Evolutionary conservation across 2,113 vertebrate species (phyloP).

Genomic region (Ammospiza nelsoni): DNA sequence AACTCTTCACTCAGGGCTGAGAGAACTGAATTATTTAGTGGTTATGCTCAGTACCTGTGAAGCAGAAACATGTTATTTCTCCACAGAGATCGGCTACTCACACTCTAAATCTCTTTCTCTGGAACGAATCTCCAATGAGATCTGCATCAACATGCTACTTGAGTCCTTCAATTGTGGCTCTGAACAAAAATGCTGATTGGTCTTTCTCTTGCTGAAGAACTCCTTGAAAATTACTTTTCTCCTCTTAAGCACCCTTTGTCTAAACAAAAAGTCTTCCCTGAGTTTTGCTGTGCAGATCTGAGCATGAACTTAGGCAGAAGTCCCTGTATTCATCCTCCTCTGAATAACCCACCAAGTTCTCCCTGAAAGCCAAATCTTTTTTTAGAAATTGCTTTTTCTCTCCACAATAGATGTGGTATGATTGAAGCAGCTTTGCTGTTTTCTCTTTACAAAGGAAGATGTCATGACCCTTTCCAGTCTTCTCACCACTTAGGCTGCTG

Average conservation of each 20-base stretch:
- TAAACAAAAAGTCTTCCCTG: background rate
- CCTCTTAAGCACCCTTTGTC: background rate
- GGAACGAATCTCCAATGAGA: background rate
- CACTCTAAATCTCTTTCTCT: background rate
- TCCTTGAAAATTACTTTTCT: background rate
- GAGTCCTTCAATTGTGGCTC: background rate
- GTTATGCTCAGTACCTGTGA: background rate
- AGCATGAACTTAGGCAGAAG: background rate
- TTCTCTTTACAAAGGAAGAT: background rate
- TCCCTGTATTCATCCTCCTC: background rate
- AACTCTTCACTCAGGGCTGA: background rate
- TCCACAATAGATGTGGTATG: background rate
- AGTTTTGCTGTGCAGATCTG: background rate
- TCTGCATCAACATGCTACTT: background rate
- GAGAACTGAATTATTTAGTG: background rate
- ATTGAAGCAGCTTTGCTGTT: slow-evolving; percentile 10
- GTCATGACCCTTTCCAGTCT: background rate
- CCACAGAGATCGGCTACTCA: background rate
- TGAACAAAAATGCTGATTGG: slow-evolving; percentile 52
- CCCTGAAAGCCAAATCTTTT: background rate
- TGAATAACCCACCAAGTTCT: background rate
- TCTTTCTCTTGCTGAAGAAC: background rate
- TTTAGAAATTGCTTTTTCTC: slow-evolving; percentile 14
- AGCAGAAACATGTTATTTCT: background rate
- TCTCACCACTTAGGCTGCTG: background rate